Base-by-base conservation (phyloP, 2,797 vertebrate genomes). In the Cuculus canorus region DNA sequence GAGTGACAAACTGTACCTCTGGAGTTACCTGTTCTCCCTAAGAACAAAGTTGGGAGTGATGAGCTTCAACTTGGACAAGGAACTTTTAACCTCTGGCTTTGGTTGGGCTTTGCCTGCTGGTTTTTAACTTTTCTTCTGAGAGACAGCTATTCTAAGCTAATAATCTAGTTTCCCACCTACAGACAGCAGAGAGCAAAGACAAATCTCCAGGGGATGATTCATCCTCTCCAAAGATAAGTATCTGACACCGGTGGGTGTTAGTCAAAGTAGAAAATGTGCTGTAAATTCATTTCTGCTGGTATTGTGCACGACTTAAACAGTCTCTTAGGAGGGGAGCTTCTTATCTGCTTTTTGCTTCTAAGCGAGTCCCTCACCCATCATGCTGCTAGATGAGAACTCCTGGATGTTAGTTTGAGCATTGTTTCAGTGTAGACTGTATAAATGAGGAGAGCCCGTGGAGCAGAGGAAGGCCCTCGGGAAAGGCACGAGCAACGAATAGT, bases 191-290 rank as follows among this genome's bases (percentile, higher is more conserved):
- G 61, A 91, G 94, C 43, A 91, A 87, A 89, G 65, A 86, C 11
- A 52, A 48, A 24, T 79, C 91, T 88, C 69, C 3, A 13, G 37
- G 27, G 69, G 10, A 81, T 95, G 91, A 96, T 88, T 96, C 93
- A 95, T 90, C 73, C 47, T 88, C 79, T 96, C 80, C 61, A 71
- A 86, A 81, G 85, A 91, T 71, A 93, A 94, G 86, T 83, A 94
- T 71, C 83, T 94, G 90, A 94, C 92, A 92, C 81, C 95, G 90
- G 91, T 96, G 93, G 93, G 93, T 92, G 90, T 96, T 92, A 94
- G 95, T 77, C 75, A 77, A 96, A 92, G 94, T 83, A 93, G 90
- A 86, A 95, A 93, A 93, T 88, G 87, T 91, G 65, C 96, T 65
- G 73, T 90, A 90, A 96, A 93, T 93, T 91, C 59, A 81, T 81